Base-by-base conservation (phyloP, 2,797 vertebrate species). In the Acrossocheilus wenchowensis region DNA sequence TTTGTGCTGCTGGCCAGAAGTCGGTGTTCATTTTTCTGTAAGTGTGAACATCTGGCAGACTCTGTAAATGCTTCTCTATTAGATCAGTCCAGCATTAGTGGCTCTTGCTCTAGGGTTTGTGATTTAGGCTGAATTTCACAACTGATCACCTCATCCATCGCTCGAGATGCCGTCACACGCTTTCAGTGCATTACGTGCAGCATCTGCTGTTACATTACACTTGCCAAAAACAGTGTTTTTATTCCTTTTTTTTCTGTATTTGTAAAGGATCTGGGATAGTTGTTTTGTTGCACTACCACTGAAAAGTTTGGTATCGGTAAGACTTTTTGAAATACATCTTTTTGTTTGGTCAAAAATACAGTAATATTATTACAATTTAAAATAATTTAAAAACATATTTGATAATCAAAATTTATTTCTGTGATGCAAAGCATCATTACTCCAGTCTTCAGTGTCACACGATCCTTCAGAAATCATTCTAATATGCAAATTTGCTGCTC, bases 41-140 rank as follows among this genome's bases (percentile, higher is more conserved):
- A 36, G 34, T 19, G 23, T 71, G 30, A 69, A 82, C 50, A 72
- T 82, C 48, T 82, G 48, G 30, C 80, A 54, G 45, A 71, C 48
- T 69, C 48, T 71, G 21, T 71, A 71, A 26, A 54, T 6, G 21
- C 50, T 71, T n/a, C 12, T 72, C 36, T 71, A 8, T 71, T 72
- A 82, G 66, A 71, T 54, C 43, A n/a, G 79, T 69, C 30, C 6
- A 36, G 62, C 43, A 50, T 81, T 81, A 50, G 43, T 36, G 62
- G 75, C n/a, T 81, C 43, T 68, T 30, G 79, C 79, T 81, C 14
- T 52, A 54, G 68, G 50, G 48, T 41, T 52, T 54, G 14, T 82
- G 48, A 68, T 71, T 71, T 54, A 41, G 48, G 45, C 45, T n/a
- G 8, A 52, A 69, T 69, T 81, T 81, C 45, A 50, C n/a, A 36